Evolutionary conservation across 1,140 invertebrate species (phyloP).

Genomic region (Mycetomoellerius zeteki): DNA sequence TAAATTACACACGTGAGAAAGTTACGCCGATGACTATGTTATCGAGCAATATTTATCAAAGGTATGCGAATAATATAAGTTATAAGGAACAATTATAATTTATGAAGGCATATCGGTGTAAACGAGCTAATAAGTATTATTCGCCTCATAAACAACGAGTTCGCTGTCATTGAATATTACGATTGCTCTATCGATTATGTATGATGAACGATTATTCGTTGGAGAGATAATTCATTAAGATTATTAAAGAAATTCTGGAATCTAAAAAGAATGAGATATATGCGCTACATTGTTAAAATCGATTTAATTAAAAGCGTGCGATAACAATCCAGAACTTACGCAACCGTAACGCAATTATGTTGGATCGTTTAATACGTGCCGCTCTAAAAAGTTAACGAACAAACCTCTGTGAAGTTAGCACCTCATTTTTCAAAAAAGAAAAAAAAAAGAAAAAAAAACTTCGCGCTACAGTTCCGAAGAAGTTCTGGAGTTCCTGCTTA

Average conservation of each 20-base stretch:
- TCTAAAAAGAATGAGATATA: background rate
- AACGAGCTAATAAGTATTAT: background rate
- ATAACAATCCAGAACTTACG: conserved; percentile 3
- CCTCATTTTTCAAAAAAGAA: too few species aligned
- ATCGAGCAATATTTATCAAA: conserved; percentile 6
- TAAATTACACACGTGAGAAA: conserved; percentile 39
- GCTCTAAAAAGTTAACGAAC: conserved; percentile 18
- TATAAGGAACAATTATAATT: conserved; percentile 1
- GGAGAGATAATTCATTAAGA: conserved; percentile 25
- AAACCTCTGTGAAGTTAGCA: too few species aligned
- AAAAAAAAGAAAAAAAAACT: too few species aligned
- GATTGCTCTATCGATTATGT: background rate
- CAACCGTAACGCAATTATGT: background rate
- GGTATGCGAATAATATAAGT: background rate
- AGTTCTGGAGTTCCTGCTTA: too few species aligned
- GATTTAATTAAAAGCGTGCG: background rate
- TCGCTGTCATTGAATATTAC: background rate
- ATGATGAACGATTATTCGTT: background rate
- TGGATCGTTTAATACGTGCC: background rate
- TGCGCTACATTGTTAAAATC: background rate
- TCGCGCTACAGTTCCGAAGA: too few species aligned
- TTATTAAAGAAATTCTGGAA: background rate
- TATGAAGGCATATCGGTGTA: background rate
- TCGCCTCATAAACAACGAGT: background rate
- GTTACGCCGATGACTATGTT: background rate